Conservation (phyloP, 2,888 invertebrate species). For the Zootermopsis nevadensis region DNA sequence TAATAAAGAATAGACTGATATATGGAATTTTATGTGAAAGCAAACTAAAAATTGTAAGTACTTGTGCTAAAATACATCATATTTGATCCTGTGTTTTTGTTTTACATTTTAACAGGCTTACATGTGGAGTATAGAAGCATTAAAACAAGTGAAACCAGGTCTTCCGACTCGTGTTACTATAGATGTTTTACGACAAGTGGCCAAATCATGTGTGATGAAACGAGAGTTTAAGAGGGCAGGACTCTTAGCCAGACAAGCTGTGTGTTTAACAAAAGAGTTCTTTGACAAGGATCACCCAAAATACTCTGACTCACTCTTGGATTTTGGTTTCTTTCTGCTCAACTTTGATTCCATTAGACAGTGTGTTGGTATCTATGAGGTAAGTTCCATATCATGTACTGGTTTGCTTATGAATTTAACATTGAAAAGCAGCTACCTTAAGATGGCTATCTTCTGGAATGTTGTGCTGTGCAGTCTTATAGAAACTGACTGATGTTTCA, state of each 20-base stretch:
- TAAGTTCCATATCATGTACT: constrained; percentile 57
- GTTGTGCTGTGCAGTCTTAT: no score
- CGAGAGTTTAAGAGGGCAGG: constrained; percentile 86
- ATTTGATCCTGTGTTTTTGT: no score
- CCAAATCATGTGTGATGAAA: constrained; percentile 91
- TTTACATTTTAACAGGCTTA: constrained; percentile 65
- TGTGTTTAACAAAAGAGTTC: constrained; percentile 72
- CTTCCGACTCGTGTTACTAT: constrained; percentile 75
- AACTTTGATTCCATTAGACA: constrained; percentile 88
- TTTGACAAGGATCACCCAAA: constrained; percentile 75
- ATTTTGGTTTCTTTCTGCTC: constrained; percentile 91
- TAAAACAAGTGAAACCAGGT: constrained; percentile 73
- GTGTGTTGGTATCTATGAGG: constrained; percentile 87
- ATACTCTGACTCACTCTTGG: constrained; percentile 85
- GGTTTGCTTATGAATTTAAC: no score
- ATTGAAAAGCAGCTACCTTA: no score
- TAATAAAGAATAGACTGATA: neutral
- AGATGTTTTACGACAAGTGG: constrained; percentile 86
- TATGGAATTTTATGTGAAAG: neutral
- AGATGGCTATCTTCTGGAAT: no score
- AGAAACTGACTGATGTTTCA: no score
- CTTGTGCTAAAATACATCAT: no score
- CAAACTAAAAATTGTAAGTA: neutral
- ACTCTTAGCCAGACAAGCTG: constrained; percentile 84
- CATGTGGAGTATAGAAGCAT: constrained; percentile 82